A percentile compares a stretch with the other conserved stretches of the same genome.
Evolutionary conservation across 2,113 vertebrate species (phyloP).

Genomic region (Probosciger aterrimus): DNA sequence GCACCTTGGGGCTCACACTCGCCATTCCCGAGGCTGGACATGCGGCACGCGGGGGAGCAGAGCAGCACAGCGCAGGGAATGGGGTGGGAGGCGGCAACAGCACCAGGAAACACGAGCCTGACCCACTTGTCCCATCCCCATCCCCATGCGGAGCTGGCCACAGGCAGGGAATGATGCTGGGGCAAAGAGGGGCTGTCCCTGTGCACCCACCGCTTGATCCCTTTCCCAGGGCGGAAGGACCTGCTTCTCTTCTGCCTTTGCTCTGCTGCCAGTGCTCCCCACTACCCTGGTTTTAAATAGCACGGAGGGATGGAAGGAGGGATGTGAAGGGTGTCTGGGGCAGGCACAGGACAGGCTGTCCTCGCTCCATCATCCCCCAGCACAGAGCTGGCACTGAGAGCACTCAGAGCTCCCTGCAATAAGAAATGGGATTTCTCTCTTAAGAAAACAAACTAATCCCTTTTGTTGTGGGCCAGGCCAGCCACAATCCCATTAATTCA

Average conservation of each 20-base stretch:
- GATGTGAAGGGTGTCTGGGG: neutral
- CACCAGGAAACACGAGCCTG: neutral
- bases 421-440: neutral
- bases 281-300: neutral
- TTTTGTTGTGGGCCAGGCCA: neutral
- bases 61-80: neutral
- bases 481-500: neutral
- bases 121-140: neutral
- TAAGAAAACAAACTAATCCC: neutral
- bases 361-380: accelerated
- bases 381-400: neutral
- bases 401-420: neutral
- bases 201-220: accelerated
- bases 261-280: neutral
- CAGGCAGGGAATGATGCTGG: neutral
- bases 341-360: accelerated
- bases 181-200: neutral
- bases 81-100: neutral
- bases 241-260: neutral
- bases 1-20: neutral
- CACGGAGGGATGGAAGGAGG: accelerated
- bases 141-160: neutral
- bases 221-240: neutral
- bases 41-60: neutral
- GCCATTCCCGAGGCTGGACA: neutral